phyloP scores from a whole-genome alignment of 2,797 vertebrate genomes.

The Sus cebifrons region DNA sequence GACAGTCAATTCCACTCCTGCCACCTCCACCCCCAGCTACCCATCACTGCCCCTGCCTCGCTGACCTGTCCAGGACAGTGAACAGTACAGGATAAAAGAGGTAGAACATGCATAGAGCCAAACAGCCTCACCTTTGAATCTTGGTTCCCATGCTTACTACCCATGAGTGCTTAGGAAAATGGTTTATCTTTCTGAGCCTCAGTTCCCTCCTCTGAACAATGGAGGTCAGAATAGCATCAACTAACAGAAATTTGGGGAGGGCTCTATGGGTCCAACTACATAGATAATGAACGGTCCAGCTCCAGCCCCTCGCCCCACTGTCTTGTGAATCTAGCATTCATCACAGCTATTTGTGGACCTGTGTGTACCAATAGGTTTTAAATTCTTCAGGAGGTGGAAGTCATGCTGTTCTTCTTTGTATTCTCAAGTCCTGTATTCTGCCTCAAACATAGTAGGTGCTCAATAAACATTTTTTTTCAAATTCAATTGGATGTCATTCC shows the following conservation, averaged over 20 bases:
- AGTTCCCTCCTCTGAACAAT: slow-evolving; percentile 35
- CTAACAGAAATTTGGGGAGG: background rate
- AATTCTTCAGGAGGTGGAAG: background rate
- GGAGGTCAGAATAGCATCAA: background rate
- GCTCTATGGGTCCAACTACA: background rate
- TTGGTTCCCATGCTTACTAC: background rate
- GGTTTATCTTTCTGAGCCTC: background rate
- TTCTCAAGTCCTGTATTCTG: background rate
- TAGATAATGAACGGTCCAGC: background rate
- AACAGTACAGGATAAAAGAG: background rate
- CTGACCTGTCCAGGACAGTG: background rate
- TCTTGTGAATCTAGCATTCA: background rate
- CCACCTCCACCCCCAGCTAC: no score
- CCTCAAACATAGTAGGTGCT: background rate
- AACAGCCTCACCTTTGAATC: background rate
- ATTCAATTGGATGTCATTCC: background rate
- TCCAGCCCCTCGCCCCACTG: background rate
- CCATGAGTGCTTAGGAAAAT: background rate
- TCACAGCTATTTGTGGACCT: background rate
- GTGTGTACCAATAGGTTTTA: background rate
- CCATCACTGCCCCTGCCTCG: background rate
- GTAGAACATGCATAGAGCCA: background rate
- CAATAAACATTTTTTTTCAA: background rate
- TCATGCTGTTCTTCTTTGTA: background rate
- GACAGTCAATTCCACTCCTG: background rate